Base-by-base conservation (phyloP, 2,797 vertebrate species). In the Gorsachius magnificus region DNA sequence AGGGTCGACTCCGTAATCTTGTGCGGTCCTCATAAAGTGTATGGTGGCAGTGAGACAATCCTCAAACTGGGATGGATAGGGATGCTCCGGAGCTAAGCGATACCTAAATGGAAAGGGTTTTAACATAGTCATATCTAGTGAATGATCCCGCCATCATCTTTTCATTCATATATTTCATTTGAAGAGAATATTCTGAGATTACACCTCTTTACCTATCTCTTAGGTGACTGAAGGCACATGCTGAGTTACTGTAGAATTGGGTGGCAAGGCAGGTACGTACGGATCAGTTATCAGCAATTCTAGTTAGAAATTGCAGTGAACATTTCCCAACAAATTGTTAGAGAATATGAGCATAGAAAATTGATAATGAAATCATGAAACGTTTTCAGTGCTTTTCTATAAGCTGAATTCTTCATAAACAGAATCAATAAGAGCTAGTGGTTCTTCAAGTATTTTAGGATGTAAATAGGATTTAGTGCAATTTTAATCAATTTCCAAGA, bases 1-100 rank as follows among this genome's bases (percentile, higher is more conserved):
- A 46, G 98, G 94, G 80, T 99, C 98, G 6, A 99, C 98, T 4
- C 98, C 97, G 1, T 98, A 98, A 9, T 97, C 96, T 46, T 98
- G 87, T 5, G 98, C 97, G 38, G 97, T 98, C 81, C 97, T 98
- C 96, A 99, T 96, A 84, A 99, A 99, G 95, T 99, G 98, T 87
- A 92, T 53, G 15, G 98, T 97, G 48, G 98, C 98, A 13, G 93
- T 88, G 16, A 98, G 93, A 33, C 98, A 99, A n/a, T 99, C 99
- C 5, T 97, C 98, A 61, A 98, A 60, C 74, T 96, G 97, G 46
- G 95, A 78, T 8, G 98, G 98, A 77, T 97, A 98, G n/a, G 97
- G 97, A 94, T 98, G 97, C 66, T 99, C 96, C 3, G 99, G 99
- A 75, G 98, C 97, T 68, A 98, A 97, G 75, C 98, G 98, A 60